Evolutionary conservation across 1,140 invertebrate species (phyloP).

Genomic region (Meloidogyne hapla): DNA sequence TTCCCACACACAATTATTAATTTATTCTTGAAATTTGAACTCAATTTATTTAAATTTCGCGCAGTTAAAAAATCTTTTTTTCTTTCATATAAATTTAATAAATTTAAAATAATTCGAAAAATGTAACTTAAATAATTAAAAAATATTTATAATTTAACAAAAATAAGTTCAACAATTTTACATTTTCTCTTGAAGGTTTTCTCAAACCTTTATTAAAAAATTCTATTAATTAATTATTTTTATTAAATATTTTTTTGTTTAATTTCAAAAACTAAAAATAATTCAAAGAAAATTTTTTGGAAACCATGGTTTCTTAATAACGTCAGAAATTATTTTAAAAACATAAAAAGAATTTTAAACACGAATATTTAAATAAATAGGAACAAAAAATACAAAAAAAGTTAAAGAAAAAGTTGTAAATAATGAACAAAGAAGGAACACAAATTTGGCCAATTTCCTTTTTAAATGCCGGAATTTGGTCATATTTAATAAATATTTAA

Average conservation of each 20-base stretch:
- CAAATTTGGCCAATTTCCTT: background rate
- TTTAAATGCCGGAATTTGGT: background rate
- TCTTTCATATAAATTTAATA: too few relatives aligned
- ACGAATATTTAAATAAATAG: background rate
- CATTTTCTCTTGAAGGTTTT: too few relatives aligned
- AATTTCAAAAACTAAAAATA: background rate
- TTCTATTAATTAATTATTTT: too few relatives aligned
- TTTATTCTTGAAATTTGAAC: background rate
- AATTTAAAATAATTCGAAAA: too few relatives aligned
- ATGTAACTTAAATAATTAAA: too few relatives aligned
- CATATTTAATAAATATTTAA: background rate
- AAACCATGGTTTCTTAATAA: background rate
- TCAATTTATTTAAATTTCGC: background rate
- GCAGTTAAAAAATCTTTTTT: too few relatives aligned
- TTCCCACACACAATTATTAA: background rate
- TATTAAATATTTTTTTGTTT: background rate
- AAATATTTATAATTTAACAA: too few relatives aligned
- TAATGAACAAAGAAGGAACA: background rate
- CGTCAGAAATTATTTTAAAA: background rate
- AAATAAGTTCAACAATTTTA: too few relatives aligned
- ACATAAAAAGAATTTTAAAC: background rate
- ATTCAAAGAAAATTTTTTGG: too few relatives aligned
- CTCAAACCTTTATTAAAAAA: too few relatives aligned
- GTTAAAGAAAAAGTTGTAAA: background rate
- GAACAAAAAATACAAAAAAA: background rate